phyloP scores from a whole-genome alignment of 2,888 invertebrate genomes.

The Platycheirus rosarum region DNA sequence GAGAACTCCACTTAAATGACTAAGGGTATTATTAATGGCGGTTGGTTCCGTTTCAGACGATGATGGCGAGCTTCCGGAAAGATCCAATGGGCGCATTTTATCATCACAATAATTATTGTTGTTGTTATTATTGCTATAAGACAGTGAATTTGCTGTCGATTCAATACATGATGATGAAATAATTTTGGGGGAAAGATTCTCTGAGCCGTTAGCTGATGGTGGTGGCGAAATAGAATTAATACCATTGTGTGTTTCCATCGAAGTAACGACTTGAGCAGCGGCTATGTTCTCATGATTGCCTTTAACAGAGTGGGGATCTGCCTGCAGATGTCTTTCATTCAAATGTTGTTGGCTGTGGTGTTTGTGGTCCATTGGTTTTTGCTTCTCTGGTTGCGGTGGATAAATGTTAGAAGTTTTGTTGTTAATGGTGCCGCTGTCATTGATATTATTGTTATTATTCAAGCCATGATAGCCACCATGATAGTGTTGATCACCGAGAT shows the following conservation, averaged over 20 bases:
- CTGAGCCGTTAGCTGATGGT: slow-evolving; percentile 12
- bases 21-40: slow-evolving; percentile 58
- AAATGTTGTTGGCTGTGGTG: slow-evolving; percentile 37
- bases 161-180: slow-evolving; percentile 9
- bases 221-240: slow-evolving; percentile 25
- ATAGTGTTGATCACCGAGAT: slow-evolving; percentile 77
- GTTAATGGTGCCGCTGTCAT: slow-evolving; percentile 41
- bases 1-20: slow-evolving; percentile 62
- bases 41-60: slow-evolving; percentile 42
- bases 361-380: slow-evolving; percentile 68
- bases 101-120: slow-evolving; percentile 63
- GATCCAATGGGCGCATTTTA: slow-evolving; percentile 28
- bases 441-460: slow-evolving; percentile 51
- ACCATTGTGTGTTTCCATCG: slow-evolving; percentile 34
- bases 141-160: neutral
- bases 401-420: slow-evolving; percentile 55
- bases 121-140: slow-evolving; percentile 49
- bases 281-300: slow-evolving; percentile 39
- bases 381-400: slow-evolving; percentile 37
- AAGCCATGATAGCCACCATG: slow-evolving; percentile 62
- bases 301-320: slow-evolving; percentile 26
- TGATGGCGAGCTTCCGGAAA: slow-evolving; percentile 45
- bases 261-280: slow-evolving; percentile 15
- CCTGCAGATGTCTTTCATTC: slow-evolving; percentile 35
- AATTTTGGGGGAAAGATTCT: slow-evolving; percentile 15